These are phyloP conservation scores for Drosophila yakuba DNA, from an alignment of 1,140 invertebrate genomes.

Conservation along the genomic window DNA sequence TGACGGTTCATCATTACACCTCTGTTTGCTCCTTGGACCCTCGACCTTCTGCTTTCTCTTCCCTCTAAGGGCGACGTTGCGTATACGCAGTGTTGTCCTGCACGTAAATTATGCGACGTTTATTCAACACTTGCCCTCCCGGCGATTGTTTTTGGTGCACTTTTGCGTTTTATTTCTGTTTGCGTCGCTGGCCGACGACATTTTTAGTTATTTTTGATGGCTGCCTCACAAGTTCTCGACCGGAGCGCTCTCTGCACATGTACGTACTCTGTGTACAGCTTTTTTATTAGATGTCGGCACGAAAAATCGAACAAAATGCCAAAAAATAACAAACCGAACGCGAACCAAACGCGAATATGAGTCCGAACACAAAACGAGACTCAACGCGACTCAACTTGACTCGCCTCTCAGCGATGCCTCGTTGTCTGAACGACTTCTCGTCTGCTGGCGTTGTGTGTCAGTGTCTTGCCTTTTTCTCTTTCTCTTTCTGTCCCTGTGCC, in stretches of 20 bases:
- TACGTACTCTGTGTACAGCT: conserved; percentile 61
- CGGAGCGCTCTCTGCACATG: conserved; percentile 38
- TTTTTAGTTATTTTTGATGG: conserved; percentile 52
- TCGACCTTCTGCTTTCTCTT: conserved; percentile 7
- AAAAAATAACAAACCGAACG: conserved; percentile 77
- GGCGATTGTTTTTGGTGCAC: conserved; percentile 42
- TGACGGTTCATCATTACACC: conserved; percentile 45
- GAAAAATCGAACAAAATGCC: conserved; percentile 82
- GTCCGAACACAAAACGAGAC: conserved; percentile 67
- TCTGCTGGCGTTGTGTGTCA: conserved; percentile 10
- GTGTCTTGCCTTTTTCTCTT: conserved; percentile 30
- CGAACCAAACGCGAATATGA: conserved; percentile 58
- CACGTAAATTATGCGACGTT: conserved; percentile 32
- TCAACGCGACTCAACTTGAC: conserved; percentile 47
- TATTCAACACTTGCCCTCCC: conserved; percentile 40
- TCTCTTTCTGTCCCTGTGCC: conserved; percentile 9
- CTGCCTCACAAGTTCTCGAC: conserved; percentile 33
- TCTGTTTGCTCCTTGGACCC: background rate
- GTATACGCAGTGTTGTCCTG: conserved; percentile 54
- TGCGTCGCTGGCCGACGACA: conserved; percentile 37
- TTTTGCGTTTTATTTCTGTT: conserved; percentile 54
- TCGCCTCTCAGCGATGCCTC: conserved; percentile 41
- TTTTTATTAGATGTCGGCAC: conserved; percentile 73
- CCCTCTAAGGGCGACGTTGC: conserved; percentile 30
- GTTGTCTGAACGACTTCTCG: conserved; percentile 23